Evolutionary conservation across 2,113 vertebrate genomes (phyloP).

Genomic region (Pipa parva): DNA sequence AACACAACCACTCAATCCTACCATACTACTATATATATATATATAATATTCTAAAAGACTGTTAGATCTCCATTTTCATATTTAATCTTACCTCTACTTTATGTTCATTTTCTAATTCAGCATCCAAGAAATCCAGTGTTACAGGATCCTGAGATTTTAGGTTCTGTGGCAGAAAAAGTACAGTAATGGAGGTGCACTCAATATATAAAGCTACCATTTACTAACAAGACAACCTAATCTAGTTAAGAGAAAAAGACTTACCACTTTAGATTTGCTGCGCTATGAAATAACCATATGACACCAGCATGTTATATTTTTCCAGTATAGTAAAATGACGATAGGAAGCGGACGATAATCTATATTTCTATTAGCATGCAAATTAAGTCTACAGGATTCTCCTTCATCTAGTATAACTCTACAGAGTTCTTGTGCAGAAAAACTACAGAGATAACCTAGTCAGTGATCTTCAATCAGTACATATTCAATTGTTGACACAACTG

Average conservation of each 20-base stretch:
- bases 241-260: constrained; percentile 29
- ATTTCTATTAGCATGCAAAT: neutral
- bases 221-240: constrained; percentile 41
- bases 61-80: neutral
- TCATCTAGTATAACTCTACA: neutral
- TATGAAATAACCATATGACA: constrained; percentile 48
- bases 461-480: neutral
- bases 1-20: too few relatives aligned
- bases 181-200: neutral
- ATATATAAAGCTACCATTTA: constrained; percentile 43
- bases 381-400: neutral
- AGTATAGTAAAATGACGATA: constrained; percentile 13
- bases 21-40: too few relatives aligned
- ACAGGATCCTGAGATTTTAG: constrained; percentile 98
- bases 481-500: too few relatives aligned
- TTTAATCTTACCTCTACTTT: constrained; percentile 86
- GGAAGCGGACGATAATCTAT: neutral
- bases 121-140: constrained; percentile 92
- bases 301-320: neutral
- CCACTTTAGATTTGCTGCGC: constrained; percentile 37
- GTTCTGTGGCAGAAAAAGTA: constrained; percentile 69
- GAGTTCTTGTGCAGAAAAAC: neutral
- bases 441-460: neutral
- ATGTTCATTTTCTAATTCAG: constrained; percentile 91
- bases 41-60: neutral